Evolutionary conservation across 2,888 invertebrate species (phyloP).

Genomic region (Lithophane leautieri): DNA sequence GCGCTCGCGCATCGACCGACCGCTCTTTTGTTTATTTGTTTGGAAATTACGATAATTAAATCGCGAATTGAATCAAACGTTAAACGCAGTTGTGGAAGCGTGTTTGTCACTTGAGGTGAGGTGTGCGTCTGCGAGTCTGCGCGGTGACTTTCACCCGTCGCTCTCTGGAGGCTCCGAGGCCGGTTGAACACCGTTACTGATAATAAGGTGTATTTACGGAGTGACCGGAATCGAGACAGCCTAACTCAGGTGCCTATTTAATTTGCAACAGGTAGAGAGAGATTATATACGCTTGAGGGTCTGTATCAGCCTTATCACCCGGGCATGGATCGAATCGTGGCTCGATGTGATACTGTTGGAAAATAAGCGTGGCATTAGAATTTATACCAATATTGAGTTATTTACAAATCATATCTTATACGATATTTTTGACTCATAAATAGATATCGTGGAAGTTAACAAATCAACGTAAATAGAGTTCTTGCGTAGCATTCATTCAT

Average conservation of each 20-base stretch:
- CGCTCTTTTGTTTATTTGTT: conserved; percentile 84
- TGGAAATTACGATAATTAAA: conserved; percentile 76
- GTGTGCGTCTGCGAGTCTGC: conserved; percentile 81
- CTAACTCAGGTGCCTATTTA: conserved; percentile 56
- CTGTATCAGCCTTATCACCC: conserved; percentile 39
- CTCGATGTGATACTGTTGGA: conserved; percentile 40
- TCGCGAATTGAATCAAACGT: conserved; percentile 71
- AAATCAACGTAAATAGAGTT: conserved; percentile 58
- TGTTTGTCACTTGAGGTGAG: conserved; percentile 80
- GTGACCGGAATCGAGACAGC: conserved; percentile 71
- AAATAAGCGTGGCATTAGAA: conserved; percentile 36
- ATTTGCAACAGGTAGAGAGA: conserved; percentile 44
- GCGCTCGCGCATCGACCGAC: conserved; percentile 73
- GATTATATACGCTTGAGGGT: conserved; percentile 27
- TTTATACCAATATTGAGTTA: conserved; percentile 60
- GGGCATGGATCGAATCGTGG: background rate
- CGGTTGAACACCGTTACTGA: conserved; percentile 87
- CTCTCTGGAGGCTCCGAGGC: conserved; percentile 81
- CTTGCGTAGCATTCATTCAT: conserved; percentile 55
- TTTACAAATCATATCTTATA: conserved; percentile 63
- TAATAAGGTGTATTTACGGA: conserved; percentile 81
- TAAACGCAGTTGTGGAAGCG: conserved; percentile 70
- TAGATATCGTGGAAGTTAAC: conserved; percentile 49
- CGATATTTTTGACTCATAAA: conserved; percentile 43
- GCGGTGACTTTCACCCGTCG: conserved; percentile 87